Percentiles rank a stretch among this genome's conserved stretches.
Conservation (phyloP, 1,140 invertebrate genomes). For the Elysia chlorotica region DNA sequence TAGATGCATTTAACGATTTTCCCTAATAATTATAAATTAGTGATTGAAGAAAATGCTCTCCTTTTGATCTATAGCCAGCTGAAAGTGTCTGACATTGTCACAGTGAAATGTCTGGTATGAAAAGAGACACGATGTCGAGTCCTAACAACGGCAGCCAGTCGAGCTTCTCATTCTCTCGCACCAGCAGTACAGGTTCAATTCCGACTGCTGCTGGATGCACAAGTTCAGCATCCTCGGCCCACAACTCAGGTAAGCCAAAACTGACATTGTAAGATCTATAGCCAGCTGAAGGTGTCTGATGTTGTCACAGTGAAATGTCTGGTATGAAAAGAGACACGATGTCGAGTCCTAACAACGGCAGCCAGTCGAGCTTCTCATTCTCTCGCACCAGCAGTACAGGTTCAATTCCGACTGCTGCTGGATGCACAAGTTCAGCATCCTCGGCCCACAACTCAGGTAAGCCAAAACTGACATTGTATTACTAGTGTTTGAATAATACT, state of each 20-base stretch:
- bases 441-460: constrained; percentile 76
- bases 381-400: constrained; percentile 82
- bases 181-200: constrained; percentile 82
- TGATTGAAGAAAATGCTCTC: too few relatives aligned
- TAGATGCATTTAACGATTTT: too few relatives aligned
- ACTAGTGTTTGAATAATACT: too few relatives aligned
- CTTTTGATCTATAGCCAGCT: too few relatives aligned
- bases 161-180: constrained; percentile 75
- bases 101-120: constrained; percentile 65
- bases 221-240: constrained; percentile 73
- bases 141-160: constrained; percentile 70
- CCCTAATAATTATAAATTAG: too few relatives aligned
- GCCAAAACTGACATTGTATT: too few relatives aligned
- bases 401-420: constrained; percentile 76
- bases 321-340: constrained; percentile 69
- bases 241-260: constrained; percentile 74
- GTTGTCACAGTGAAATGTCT: too few relatives aligned
- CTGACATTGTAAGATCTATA: too few relatives aligned
- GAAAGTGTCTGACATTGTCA: too few relatives aligned
- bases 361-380: constrained; percentile 70
- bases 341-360: constrained; percentile 71
- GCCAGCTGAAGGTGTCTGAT: too few relatives aligned
- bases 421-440: constrained; percentile 76
- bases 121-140: constrained; percentile 69
- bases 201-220: constrained; percentile 73